A percentile compares a stretch with the other conserved stretches of the same genome.
phyloP scores from a whole-genome alignment of 2,797 vertebrate genomes.

The Typhlichthys eigenmanni region DNA sequence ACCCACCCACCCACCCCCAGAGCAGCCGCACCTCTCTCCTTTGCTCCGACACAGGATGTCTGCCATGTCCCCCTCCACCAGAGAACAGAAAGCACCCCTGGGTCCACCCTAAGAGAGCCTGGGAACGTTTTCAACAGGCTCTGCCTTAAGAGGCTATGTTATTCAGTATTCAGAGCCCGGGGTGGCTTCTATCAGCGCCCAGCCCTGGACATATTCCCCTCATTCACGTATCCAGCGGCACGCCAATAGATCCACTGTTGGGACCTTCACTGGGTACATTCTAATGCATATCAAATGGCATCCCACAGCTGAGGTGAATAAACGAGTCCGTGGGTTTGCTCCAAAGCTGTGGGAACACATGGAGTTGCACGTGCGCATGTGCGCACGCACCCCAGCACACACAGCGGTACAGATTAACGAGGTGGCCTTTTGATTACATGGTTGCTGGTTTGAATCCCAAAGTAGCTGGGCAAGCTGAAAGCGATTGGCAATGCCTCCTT shows the following conservation, averaged over 20 bases:
- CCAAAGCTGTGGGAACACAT: constrained; percentile 19
- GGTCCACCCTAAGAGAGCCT: constrained; percentile 43
- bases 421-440: not conserved
- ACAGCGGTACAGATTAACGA: not conserved
- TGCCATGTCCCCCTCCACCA: constrained; percentile 69
- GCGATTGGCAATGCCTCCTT: too few species aligned
- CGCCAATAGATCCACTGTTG: constrained; percentile 33
- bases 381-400: constrained; percentile 13
- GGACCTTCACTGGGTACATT: constrained; percentile 47
- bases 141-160: constrained; percentile 36
- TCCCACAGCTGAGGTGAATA: constrained; percentile 41
- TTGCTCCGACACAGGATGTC: constrained; percentile 43
- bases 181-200: constrained; percentile 42
- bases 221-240: constrained; percentile 38
- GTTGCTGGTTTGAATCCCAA: not conserved
- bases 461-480: not conserved
- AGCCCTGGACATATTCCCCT: constrained; percentile 35
- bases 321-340: constrained; percentile 20
- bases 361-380: constrained; percentile 7
- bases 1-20: constrained; percentile 1
- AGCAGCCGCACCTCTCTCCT: constrained; percentile 25
- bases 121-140: constrained; percentile 38
- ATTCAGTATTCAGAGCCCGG: constrained; percentile 53
- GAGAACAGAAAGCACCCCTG: constrained; percentile 46
- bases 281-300: constrained; percentile 61